Conservation (phyloP, 30 jellyfish, hydroid and myxozoan species). For the Aurelia sp. region DNA sequence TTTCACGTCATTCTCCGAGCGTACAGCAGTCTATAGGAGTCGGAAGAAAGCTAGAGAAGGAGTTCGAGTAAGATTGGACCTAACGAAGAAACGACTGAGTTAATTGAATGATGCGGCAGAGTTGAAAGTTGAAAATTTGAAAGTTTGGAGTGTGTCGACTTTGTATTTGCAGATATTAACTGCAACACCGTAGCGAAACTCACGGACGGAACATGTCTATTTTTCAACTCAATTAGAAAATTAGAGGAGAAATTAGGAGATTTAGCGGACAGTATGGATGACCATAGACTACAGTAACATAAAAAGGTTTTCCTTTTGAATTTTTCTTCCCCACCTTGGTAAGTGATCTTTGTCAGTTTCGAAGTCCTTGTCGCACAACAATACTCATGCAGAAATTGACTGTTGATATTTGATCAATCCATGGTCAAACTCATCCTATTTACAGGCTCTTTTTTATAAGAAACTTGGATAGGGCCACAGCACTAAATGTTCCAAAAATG, state of each 20-base stretch:
- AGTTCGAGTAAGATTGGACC: too few species aligned
- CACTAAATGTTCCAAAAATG: too few species aligned
- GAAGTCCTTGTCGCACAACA: background rate
- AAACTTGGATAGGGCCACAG: too few species aligned
- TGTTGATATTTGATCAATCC: background rate
- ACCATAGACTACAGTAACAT: conserved; percentile 1
- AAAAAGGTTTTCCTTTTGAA: background rate
- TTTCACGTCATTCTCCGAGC: conserved; percentile 15
- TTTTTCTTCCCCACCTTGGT: background rate
- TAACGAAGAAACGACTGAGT: too few species aligned
- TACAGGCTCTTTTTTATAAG: background rate
- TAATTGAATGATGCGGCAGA: too few species aligned
- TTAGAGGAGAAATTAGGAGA: background rate
- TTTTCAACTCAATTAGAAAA: background rate
- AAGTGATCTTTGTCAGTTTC: background rate
- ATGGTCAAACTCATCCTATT: too few species aligned
- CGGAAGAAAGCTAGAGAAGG: too few species aligned
- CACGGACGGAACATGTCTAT: background rate
- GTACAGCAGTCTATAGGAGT: conserved; percentile 28
- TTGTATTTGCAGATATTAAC: too few species aligned
- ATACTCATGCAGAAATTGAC: background rate
- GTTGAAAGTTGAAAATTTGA: too few species aligned
- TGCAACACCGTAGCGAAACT: conserved; percentile 3
- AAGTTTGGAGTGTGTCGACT: too few species aligned
- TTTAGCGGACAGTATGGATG: conserved; percentile 6